Evolutionary conservation across 2,888 invertebrate genomes (phyloP), one percentile per base, ranked within the genome.

Genomic region (Microplitis deprimator): DNA sequence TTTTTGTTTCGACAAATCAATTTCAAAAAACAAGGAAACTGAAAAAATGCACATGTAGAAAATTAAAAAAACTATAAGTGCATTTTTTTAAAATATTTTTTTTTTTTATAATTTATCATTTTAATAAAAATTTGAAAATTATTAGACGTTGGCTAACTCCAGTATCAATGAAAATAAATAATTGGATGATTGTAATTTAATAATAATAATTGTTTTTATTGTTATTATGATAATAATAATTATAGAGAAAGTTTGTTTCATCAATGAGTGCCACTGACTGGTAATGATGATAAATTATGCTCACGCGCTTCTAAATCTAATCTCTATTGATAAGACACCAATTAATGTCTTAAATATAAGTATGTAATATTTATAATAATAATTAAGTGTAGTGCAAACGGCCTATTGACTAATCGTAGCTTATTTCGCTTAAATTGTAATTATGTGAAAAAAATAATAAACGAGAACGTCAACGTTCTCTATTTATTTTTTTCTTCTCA

Each of bases 341-440:
- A 73, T 73, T 67, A 13, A 20, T 65, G 17, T 13, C 65, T 17
- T 65, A 65, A 65, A 10, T 65, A 29, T 65, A 65, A 65, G 39
- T 74, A 29, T 68, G 60, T 60, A 39, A 60, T 72, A 76, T 29
- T 39, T 76, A 60, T 62, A 60, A 75, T 76, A 68, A 50, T 13
- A 13, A 50, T 50, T 82, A 82, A 82, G 77, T 82, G 82, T 82
- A 83, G 82, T 82, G 81, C 74, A 81, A 83, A 83, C 83, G 83
- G 83, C 83, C 83, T 83, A 83, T 81, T 77, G 77, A 81, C 80
- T 81, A 83, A 81, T 81, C 77, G 79, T 83, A 83, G 81, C 79
- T 80, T 64, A 77, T 62, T 16, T 68, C 62, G 64, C 64, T 64
- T 73, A 13, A 29, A 41, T 41, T 73, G 64, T 65, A 7, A 73